Conservation (phyloP, 2,113 vertebrate genomes). For the Columba janthina region DNA sequence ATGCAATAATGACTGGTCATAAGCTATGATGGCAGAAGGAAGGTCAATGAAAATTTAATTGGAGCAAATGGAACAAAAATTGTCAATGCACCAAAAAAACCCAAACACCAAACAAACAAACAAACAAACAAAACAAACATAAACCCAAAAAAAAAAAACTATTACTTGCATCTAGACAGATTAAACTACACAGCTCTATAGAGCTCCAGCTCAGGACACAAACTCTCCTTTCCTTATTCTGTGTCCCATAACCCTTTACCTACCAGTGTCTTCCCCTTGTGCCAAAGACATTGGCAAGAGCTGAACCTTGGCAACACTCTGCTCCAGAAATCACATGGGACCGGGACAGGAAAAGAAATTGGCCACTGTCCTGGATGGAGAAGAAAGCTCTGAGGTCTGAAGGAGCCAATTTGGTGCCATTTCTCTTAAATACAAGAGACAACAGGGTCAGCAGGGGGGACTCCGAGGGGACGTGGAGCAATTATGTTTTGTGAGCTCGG, state of each 20-base stretch:
- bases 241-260: rapidly evolving
- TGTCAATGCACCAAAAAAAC: not conserved
- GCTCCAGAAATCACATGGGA: not conserved
- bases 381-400: constrained; percentile 11
- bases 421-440: not conserved
- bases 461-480: not conserved
- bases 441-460: not conserved
- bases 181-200: not conserved
- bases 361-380: not conserved
- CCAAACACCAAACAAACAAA: not conserved
- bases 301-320: not conserved
- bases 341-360: not conserved
- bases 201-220: not conserved
- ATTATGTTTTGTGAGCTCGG: not conserved
- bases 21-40: not conserved
- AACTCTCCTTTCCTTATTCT: not conserved
- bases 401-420: not conserved
- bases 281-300: not conserved
- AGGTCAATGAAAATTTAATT: not conserved
- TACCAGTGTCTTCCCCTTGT: not conserved
- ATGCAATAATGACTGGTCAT: not conserved
- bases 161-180: not conserved
- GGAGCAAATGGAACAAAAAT: not conserved
- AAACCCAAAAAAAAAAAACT: no score
- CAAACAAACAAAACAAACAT: no score